phyloP scores from a whole-genome alignment of 2,888 invertebrate genomes.

The Trisateles emortualis region DNA sequence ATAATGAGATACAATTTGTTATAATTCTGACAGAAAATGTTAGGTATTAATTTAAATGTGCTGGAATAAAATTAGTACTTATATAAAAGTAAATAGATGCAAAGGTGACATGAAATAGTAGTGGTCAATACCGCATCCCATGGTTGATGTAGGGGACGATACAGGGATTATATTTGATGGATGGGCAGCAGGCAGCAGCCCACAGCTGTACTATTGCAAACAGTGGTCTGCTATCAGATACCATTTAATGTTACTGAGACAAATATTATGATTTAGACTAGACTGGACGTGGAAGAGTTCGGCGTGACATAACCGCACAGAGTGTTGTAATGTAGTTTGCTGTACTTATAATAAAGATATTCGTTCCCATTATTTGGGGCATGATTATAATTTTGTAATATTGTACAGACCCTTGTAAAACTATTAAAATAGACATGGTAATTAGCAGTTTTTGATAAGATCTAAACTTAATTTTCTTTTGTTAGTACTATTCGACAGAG shows the following conservation, averaged over 20 bases:
- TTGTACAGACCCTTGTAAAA: too few species aligned
- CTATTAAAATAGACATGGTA: too few species aligned
- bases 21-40: not conserved
- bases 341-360: too few species aligned
- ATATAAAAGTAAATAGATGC: not conserved
- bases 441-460: too few species aligned
- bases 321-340: too few species aligned
- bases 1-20: not conserved
- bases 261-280: not conserved
- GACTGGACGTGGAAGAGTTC: too few species aligned
- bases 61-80: not conserved
- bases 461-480: too few species aligned
- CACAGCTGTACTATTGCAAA: not conserved
- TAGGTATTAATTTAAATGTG: not conserved
- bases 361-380: too few species aligned
- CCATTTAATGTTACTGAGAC: not conserved
- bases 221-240: not conserved
- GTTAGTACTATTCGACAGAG: too few species aligned
- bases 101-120: not conserved
- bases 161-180: constrained; percentile 3
- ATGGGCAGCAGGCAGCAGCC: constrained; percentile 4
- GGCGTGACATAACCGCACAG: too few species aligned
- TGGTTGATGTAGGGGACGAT: not conserved
- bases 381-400: too few species aligned
- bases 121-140: not conserved